Evolutionary conservation across 2,797 vertebrate species (phyloP).

Genomic region (Chaetodon trifasciatus): DNA sequence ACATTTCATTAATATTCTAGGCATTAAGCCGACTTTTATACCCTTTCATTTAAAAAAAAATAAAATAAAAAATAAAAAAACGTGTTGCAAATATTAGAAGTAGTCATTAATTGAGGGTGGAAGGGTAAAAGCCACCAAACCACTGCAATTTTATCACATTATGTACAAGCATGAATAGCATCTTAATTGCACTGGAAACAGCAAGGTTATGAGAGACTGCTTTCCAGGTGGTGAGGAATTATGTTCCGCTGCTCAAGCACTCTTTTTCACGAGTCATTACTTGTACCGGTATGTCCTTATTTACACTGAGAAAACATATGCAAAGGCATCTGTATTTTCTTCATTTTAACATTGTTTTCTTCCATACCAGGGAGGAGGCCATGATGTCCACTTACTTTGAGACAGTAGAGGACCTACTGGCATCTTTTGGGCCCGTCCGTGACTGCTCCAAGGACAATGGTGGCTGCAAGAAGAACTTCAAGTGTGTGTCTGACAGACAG

Average conservation of each 20-base stretch:
- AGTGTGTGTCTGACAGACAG: slow-evolving; percentile 95
- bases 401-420: slow-evolving; percentile 95
- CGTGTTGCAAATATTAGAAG: background rate
- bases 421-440: slow-evolving; percentile 95
- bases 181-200: slow-evolving; percentile 30
- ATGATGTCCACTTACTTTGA: slow-evolving; percentile 98
- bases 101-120: slow-evolving; percentile 14
- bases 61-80: background rate
- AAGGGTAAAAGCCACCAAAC: slow-evolving; percentile 21
- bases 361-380: slow-evolving; percentile 93
- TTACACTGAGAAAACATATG: background rate
- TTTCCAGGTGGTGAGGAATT: slow-evolving; percentile 39
- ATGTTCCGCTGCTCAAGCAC: slow-evolving; percentile 22
- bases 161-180: slow-evolving; percentile 22
- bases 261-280: slow-evolving; percentile 25
- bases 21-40: background rate
- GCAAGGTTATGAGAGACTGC: slow-evolving; percentile 8
- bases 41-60: background rate
- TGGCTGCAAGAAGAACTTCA: slow-evolving; percentile 97
- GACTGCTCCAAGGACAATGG: slow-evolving; percentile 97
- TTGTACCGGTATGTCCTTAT: background rate
- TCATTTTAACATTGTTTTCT: background rate
- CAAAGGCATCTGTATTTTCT: background rate
- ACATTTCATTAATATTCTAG: background rate
- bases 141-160: background rate